phyloP scores from a whole-genome alignment of 2,888 invertebrate genomes.

The Scaptomyza parva region DNA sequence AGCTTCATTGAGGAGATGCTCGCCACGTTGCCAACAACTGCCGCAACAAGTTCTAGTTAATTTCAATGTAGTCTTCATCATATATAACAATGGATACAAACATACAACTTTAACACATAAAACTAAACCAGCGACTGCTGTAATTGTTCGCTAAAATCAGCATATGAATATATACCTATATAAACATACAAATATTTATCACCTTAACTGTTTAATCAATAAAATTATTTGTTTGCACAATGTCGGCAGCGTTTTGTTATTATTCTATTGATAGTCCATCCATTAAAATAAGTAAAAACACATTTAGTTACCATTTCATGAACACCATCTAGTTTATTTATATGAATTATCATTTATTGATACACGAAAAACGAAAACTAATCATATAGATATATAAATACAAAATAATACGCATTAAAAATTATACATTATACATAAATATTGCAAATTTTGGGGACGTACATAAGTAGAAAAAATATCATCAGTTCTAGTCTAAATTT shows the following conservation, averaged over 20 bases:
- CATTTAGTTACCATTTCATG: background rate
- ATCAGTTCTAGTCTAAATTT: slow-evolving; percentile 72
- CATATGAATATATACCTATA: slow-evolving; percentile 50
- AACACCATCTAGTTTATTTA: slow-evolving; percentile 13
- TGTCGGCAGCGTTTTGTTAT: slow-evolving; percentile 17
- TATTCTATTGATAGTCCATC: background rate
- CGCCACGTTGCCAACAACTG: slow-evolving; percentile 78
- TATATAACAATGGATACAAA: slow-evolving; percentile 26
- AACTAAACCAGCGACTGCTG: slow-evolving; percentile 27
- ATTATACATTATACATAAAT: slow-evolving; percentile 27
- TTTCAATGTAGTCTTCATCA: slow-evolving; percentile 31
- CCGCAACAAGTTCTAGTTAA: slow-evolving; percentile 71
- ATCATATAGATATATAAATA: slow-evolving; percentile 24
- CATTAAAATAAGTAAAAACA: background rate
- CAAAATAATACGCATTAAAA: slow-evolving; percentile 39
- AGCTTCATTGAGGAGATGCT: slow-evolving; percentile 82
- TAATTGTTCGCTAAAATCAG: slow-evolving; percentile 22
- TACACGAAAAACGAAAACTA: slow-evolving; percentile 41
- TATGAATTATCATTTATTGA: slow-evolving; percentile 44
- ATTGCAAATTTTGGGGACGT: slow-evolving; percentile 67
- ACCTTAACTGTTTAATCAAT: slow-evolving; percentile 75
- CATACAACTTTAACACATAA: slow-evolving; percentile 16
- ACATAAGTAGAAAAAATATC: slow-evolving; percentile 47
- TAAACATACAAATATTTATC: slow-evolving; percentile 66
- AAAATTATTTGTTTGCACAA: slow-evolving; percentile 80